phyloP scores from a whole-genome alignment of 2,888 invertebrate genomes.

The Deladenus siricidicola region DNA sequence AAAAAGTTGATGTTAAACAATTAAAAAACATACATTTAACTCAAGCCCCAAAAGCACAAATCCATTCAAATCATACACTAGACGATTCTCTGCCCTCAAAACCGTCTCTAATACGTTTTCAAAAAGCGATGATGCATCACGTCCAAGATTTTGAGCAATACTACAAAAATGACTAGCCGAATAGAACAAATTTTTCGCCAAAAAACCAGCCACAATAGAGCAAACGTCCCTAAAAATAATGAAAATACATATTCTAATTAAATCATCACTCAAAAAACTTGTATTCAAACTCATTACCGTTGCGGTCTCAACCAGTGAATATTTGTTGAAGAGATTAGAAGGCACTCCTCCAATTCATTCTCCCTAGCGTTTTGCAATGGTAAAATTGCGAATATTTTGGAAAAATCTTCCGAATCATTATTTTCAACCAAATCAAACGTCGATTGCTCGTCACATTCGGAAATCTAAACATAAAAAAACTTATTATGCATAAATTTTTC shows the following conservation, averaged over 20 bases:
- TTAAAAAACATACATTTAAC: conserved; percentile 10
- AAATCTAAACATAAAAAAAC: no score
- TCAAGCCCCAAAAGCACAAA: conserved; percentile 23
- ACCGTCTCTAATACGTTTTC: conserved; percentile 12
- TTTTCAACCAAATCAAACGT: no score
- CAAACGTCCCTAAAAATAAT: conserved; percentile 7
- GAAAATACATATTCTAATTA: not conserved
- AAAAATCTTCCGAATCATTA: no score
- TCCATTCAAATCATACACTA: conserved; percentile 20
- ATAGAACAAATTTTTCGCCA: not conserved
- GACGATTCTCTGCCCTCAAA: conserved; percentile 1
- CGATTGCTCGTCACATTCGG: no score
- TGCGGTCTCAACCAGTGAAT: conserved; percentile 14
- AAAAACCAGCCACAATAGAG: not conserved
- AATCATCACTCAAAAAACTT: not conserved
- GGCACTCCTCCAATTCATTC: conserved; percentile 10
- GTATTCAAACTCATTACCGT: conserved; percentile 1
- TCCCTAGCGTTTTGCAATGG: not conserved
- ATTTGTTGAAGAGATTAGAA: conserved; percentile 14
- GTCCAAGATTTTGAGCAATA: conserved; percentile 3
- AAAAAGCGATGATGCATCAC: conserved; percentile 10
- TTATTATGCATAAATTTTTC: no score
- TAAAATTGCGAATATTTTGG: not conserved
- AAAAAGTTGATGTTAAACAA: not conserved
- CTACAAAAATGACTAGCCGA: not conserved